Base-by-base conservation (phyloP, 2,113 vertebrate genomes). In the Rhinopomastus cyanomelas region DNA sequence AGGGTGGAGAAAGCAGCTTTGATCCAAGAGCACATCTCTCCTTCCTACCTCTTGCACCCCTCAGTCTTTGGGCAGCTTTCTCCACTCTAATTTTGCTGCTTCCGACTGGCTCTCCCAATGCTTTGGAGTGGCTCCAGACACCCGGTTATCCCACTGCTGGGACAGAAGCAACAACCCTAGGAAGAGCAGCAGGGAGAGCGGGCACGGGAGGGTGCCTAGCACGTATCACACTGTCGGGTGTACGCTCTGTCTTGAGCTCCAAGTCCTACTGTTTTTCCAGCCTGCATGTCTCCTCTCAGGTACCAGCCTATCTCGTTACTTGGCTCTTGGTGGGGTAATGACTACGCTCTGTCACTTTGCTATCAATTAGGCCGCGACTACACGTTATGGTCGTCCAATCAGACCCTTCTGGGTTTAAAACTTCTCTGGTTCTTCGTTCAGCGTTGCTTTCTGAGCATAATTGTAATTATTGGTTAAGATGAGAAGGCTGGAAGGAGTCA, bases 401-500 rank as follows among this genome's bases (percentile, higher is more conserved):
- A 3, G 62, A 57, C 15, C 4, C 16, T 81, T 91, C 71, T 67
- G 65, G 22, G 64, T 30, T 84, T 81, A 53, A 84, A 88, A 72
- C 68, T 26, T 48, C 49, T 82, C 12, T 4, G 8, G 7, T 81
- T 86, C 26, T 17, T 68, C 76, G 46, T 39, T 81, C 19, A 88
- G 81, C 93, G 82, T 39, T 82, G 25, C 52, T 75, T 82, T 88
- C 37, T 66, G 12, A 79, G 18, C 3, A 0, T 86, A 39, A 59
- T 69, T 88, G 30, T 78, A 83, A 61, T 91, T 88, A 64, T 78
- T 81, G 7, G 75, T 90, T 92, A 65, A 89, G 71, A 78, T 36
- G 79, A 74, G 44, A 80, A 37, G 36, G 89, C 81, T 93, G 44
- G 42, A 90, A 94, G 61, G 53, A 85, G 69, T 94, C 64, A 69